Evolutionary conservation across 2,797 vertebrate species (phyloP).

Genomic region (Aeoliscus strigatus): DNA sequence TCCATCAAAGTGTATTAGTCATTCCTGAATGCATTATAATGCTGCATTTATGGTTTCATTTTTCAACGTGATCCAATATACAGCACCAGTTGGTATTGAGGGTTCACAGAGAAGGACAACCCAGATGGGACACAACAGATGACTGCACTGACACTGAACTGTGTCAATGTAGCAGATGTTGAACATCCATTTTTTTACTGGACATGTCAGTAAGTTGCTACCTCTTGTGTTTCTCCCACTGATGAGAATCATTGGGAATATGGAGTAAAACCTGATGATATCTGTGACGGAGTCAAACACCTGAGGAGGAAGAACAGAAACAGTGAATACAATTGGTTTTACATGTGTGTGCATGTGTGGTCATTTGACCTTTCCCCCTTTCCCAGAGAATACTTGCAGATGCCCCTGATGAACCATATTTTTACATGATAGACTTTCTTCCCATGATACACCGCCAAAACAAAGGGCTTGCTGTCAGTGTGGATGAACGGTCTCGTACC

Average conservation of each 20-base stretch:
- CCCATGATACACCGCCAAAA: constrained; percentile 80
- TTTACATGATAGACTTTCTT: constrained; percentile 89
- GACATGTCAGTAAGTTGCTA: constrained; percentile 68
- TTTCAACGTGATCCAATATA: too few species aligned
- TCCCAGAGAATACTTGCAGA: constrained; percentile 78
- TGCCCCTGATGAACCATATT: constrained; percentile 79
- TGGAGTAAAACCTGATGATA: constrained; percentile 84
- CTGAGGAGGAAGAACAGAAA: constrained; percentile 52
- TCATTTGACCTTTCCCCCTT: constrained; percentile 82
- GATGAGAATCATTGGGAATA: constrained; percentile 80
- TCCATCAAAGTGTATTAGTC: too few species aligned
- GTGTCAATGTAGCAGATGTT: constrained; percentile 45
- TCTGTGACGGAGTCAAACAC: constrained; percentile 84
- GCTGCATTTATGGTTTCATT: too few species aligned
- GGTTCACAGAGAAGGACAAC: background rate
- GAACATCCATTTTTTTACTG: constrained; percentile 61
- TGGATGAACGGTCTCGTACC: constrained; percentile 81
- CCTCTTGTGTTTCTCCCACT: constrained; percentile 73
- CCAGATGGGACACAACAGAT: background rate
- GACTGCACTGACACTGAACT: background rate
- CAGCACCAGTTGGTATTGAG: background rate
- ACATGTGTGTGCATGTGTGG: constrained; percentile 31
- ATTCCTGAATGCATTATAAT: too few species aligned
- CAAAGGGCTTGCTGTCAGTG: constrained; percentile 78
- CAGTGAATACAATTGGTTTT: background rate